Evolutionary conservation across 2,113 vertebrate genomes (phyloP), one percentile per base, ranked within the genome.

Genomic region (Carlito syrichta): DNA sequence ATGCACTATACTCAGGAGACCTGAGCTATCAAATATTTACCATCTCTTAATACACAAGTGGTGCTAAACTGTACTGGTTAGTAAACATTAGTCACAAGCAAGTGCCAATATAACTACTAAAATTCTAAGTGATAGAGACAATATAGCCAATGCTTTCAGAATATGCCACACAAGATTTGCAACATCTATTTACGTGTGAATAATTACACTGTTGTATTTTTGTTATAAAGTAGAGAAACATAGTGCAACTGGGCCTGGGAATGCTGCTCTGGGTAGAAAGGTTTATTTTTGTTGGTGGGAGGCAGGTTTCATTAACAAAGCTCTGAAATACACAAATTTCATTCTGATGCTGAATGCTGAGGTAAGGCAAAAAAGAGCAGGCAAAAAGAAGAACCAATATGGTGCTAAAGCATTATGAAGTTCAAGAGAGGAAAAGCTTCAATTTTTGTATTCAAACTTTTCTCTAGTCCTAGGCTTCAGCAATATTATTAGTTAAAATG

Each of bases 1-100:
- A 85, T 32, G 92, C 86, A 98, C 93, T 97, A 97, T 87, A 98
- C 98, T 97, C 98, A 83, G 66, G 98, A 98, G 98, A 98, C 97
- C 96, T 76, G 56, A 95, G 91, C 97, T 97, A 98, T 98, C 97
- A 97, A 97, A 96, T 96, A 98, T 98, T 98, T 97, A 98, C 95
- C 97, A 98, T 96, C 97, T 97, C 98, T 98, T 97, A 97, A 96
- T 95, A 97, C 94, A 98, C 97, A 97, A 96, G 96, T 68, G 85
- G 95, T 79, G 95, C 97, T 98, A 97, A 98, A 98, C 89, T 91
- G 95, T 94, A 96, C 96, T 96, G 97, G 95, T 92, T 98, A 94
- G 97, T 93, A 96, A 98, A 94, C 97, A 98, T 98, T 13, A 95
- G 96, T 98, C 98, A 98, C 35, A 83, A 96, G 84, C 95, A 96